Evolutionary conservation across 2,888 invertebrate species (phyloP), one percentile per base, ranked within the genome.

Genomic region (Chrysolina haemoptera): DNA sequence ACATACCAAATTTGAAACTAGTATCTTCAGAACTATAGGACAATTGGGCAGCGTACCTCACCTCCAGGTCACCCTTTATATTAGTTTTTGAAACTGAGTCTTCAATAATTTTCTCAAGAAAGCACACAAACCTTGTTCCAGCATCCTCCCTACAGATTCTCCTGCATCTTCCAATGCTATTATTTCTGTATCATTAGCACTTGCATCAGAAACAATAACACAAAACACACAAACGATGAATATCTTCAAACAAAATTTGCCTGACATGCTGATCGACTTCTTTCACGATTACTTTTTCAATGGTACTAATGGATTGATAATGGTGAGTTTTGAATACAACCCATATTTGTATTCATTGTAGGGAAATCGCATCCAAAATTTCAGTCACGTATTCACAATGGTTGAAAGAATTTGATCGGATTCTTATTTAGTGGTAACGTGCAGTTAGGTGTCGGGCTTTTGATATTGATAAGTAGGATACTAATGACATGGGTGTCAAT

Each of bases 41-140:
- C n/a, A n/a, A n/a, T n/a, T n/a, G n/a, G n/a, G n/a, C n/a, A n/a
- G n/a, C n/a, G n/a, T n/a, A n/a, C n/a, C n/a, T n/a, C n/a, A n/a
- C n/a, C 5, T 27, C 8, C 35, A 35, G 4, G 35, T 27, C 27
- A 43, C 43, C 10, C 43, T n/a, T 46, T n/a, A n/a, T n/a, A n/a
- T n/a, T n/a, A n/a, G n/a, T n/a, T n/a, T n/a, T n/a, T n/a, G n/a
- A n/a, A n/a, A n/a, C n/a, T n/a, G n/a, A n/a, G n/a, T n/a, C 9
- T 50, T 50, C 9, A 50, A 50, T 9, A 50, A 50, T 18, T 43
- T 0, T 53, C 5, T 1, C 12, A 22, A 18, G 46, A 35, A 22
- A 11, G 16, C 18, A 1, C 46, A 59, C 46, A 22, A 78, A 80
- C 81, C 80, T 80, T 79, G 67, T 66, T 80, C 79, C 2, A 80